Evolutionary conservation across 1,140 invertebrate species (phyloP).

Genomic region (Mycetomoellerius zeteki): DNA sequence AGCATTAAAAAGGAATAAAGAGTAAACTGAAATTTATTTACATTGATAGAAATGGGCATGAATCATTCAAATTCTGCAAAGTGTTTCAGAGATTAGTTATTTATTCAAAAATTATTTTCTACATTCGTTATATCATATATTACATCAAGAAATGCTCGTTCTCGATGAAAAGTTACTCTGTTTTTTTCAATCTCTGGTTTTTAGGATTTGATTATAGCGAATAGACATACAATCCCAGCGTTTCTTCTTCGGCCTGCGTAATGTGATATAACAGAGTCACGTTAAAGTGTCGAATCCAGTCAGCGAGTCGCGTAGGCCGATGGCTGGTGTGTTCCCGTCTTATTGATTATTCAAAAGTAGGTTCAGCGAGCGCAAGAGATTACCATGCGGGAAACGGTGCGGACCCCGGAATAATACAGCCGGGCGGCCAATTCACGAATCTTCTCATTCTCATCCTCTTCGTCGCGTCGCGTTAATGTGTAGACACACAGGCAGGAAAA

Average conservation of each 20-base stretch:
- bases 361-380: constrained; percentile 38
- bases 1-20: too few relatives aligned
- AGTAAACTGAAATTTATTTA: too few relatives aligned
- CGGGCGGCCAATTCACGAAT: constrained; percentile 36
- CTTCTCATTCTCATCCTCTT: not conserved
- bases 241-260: not conserved
- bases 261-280: constrained; percentile 24
- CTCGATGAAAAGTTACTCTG: not conserved
- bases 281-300: constrained; percentile 16
- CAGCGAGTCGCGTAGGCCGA: constrained; percentile 11
- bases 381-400: not conserved
- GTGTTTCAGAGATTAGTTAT: not conserved
- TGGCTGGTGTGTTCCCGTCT: constrained; percentile 23
- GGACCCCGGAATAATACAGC: not conserved
- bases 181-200: not conserved
- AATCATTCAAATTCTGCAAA: not conserved
- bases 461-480: constrained; percentile 22
- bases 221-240: not conserved
- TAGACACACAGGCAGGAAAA: constrained; percentile 66
- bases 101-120: not conserved
- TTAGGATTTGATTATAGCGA: not conserved
- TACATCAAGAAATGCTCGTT: not conserved
- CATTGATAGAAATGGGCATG: not conserved
- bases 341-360: constrained; percentile 64
- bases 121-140: not conserved